Conservation (phyloP, 2,113 vertebrate species). For the Melanerpes aurifrons region DNA sequence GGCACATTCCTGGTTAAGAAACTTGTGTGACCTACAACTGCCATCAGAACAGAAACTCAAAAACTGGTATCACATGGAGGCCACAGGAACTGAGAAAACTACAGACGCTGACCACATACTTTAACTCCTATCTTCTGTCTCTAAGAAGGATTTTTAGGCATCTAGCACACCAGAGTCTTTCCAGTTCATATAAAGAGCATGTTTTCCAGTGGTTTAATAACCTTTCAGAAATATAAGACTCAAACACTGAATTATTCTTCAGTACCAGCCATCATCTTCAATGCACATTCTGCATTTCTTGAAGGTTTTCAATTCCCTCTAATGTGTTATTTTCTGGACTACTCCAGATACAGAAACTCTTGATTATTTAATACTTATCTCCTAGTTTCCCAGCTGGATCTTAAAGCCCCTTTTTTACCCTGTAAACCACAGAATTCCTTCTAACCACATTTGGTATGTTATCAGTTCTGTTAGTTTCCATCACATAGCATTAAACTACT, state of each 20-base stretch:
- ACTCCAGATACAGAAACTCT: not conserved
- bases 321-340: not conserved
- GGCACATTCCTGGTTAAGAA: not conserved
- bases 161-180: not conserved
- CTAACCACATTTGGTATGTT: not conserved
- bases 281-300: not conserved
- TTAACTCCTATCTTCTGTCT: slow-evolving; percentile 6
- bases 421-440: slow-evolving; percentile 19
- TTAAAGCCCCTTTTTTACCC: not conserved
- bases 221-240: slow-evolving; percentile 3
- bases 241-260: not conserved
- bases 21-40: not conserved
- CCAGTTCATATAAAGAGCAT: not conserved
- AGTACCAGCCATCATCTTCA: not conserved
- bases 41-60: not conserved
- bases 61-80: not conserved
- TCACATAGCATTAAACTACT: not conserved
- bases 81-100: not conserved
- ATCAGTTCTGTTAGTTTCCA: not conserved
- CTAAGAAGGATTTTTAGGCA: not conserved
- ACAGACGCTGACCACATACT: not conserved
- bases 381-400: not conserved
- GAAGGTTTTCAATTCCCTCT: not conserved
- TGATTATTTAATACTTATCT: not conserved
- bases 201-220: slow-evolving; percentile 16